Evolutionary conservation across 2,797 vertebrate genomes (phyloP), one percentile per base, ranked within the genome.

Genomic region (Hypotaenidia okinawae): DNA sequence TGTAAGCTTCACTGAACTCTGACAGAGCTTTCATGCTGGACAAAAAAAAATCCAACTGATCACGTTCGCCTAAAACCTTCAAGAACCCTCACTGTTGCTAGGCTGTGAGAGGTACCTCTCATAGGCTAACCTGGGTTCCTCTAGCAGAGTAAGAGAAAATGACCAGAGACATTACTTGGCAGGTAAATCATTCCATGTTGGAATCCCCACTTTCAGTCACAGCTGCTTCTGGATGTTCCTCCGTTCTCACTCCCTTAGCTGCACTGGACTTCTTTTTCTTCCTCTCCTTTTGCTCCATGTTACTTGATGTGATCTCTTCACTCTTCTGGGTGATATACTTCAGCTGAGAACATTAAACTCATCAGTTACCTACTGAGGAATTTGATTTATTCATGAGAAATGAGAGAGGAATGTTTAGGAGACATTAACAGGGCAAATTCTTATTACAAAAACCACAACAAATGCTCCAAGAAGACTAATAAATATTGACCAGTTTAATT

Each of bases 241-340:
- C 74, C 4, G 24, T 79, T 69, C 43, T 95, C 80, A 72, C 72
- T 58, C 76, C 93, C 76, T 97, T 96, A 47, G 94, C 95, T 18
- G 64, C 45, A 8, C 37, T 68, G 3, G 92, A 47, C 54, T 98
- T 98, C 96, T 97, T 97, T 70, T 97, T 98, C 95, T 97, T 98
- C 92, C 97, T 98, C 58, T 96, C 95, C 77, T 97, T 98, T 77
- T 96, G 97, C 67, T 98, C 98, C 81, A 88, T 84, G 77, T 97
- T 97, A 88, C 27, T 93, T 47, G 95, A 92, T 52, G 95, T 17
- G 5, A 98, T 91, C 55, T 98, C 97, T 61, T 98, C 97, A 30
- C 94, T 97, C 84, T 96, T 98, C 94, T 98, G 88, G 35, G 97
- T 98, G 92, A 98, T 98, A 15, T 98, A 97, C 62, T 89, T 97